phyloP scores from a whole-genome alignment of 2,797 vertebrate genomes.

The Sebastes aleutianus region DNA sequence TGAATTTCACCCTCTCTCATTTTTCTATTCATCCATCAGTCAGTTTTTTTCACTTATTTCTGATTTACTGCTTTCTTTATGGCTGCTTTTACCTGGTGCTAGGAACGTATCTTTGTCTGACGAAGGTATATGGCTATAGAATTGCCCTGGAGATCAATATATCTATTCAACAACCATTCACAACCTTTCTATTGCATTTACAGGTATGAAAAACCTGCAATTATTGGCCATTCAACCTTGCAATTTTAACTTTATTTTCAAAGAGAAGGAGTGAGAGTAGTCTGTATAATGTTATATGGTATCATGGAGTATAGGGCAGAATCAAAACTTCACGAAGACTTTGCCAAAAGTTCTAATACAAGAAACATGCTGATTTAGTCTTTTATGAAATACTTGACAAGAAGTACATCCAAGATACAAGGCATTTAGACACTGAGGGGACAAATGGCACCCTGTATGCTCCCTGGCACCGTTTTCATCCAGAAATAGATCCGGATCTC shows the following conservation, averaged over 20 bases:
- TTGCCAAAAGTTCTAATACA: neutral
- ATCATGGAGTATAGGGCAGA: neutral
- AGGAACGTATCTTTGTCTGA: neutral
- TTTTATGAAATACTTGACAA: neutral
- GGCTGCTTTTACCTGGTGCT: neutral
- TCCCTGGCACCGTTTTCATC: conserved; percentile 6
- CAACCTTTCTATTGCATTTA: neutral
- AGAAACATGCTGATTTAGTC: neutral
- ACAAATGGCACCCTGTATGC: neutral
- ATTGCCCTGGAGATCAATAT: conserved; percentile 15
- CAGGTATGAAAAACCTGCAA: neutral
- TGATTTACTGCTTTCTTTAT: conserved; percentile 11
- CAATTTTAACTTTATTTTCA: neutral
- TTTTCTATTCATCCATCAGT: neutral
- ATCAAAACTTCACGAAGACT: neutral
- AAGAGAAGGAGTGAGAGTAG: neutral
- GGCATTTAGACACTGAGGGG: neutral
- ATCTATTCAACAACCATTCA: neutral
- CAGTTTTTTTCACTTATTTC: neutral
- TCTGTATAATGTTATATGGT: neutral
- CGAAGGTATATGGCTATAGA: neutral
- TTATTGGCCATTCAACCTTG: neutral
- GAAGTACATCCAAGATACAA: neutral
- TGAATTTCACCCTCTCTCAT: neutral
- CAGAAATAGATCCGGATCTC: conserved; percentile 40